Evolutionary conservation across 2,797 vertebrate genomes (phyloP).

Genomic region (Lemur catta): DNA sequence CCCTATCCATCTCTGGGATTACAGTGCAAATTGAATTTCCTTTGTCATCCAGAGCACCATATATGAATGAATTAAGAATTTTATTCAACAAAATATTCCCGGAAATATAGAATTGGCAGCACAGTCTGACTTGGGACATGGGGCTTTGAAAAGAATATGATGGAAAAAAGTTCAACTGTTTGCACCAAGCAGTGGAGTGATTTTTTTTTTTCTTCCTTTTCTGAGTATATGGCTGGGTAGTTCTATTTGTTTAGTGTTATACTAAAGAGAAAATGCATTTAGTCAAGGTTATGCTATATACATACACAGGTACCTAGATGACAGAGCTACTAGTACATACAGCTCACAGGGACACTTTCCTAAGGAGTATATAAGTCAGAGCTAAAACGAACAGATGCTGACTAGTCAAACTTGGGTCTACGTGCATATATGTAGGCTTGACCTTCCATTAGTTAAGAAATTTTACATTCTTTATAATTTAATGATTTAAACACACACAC

Average conservation of each 20-base stretch:
- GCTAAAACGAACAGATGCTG: not conserved
- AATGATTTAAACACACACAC: not conserved
- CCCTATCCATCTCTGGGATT: not conserved
- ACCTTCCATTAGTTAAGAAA: not conserved
- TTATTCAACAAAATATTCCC: slow-evolving; percentile 25
- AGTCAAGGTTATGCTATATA: not conserved
- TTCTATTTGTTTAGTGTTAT: not conserved
- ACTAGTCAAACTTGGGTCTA: not conserved
- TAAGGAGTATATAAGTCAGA: not conserved
- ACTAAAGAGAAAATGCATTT: not conserved
- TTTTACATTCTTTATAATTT: not conserved
- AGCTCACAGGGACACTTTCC: not conserved
- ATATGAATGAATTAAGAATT: slow-evolving; percentile 28
- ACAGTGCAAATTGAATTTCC: not conserved
- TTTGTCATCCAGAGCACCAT: not conserved
- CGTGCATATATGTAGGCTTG: not conserved
- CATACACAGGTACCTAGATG: not conserved
- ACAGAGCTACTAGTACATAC: not conserved
- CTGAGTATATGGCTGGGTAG: not conserved
- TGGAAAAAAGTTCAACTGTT: not conserved
- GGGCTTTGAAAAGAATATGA: not conserved
- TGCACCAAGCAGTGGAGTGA: not conserved
- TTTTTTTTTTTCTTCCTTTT: not conserved
- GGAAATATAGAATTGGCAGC: not conserved
- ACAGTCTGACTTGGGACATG: not conserved